Conservation (phyloP, 2,113 vertebrate genomes). For the Heloderma charlesbogerti region DNA sequence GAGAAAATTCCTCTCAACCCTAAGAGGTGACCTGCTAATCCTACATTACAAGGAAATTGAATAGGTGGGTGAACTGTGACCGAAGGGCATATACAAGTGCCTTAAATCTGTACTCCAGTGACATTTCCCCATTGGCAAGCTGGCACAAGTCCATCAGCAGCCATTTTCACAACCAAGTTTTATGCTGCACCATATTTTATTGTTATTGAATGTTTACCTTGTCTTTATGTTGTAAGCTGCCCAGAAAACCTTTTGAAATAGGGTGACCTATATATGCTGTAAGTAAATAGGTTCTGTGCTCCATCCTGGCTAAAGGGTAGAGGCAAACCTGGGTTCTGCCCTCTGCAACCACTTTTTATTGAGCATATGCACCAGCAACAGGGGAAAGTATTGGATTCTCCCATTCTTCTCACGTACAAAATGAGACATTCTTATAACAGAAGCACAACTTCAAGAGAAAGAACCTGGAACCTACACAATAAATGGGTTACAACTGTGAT, state of each 20-base stretch:
- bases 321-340: background rate
- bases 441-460: background rate
- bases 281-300: background rate
- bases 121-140: background rate
- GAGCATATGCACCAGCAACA: background rate
- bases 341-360: background rate
- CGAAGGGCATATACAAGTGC: too few species aligned
- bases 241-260: background rate
- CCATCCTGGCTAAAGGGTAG: background rate
- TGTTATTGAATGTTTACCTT: background rate
- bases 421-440: background rate
- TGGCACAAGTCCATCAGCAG: background rate
- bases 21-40: background rate
- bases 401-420: background rate
- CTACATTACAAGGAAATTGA: background rate
- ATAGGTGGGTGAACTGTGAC: background rate
- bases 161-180: background rate
- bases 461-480: background rate
- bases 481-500: background rate
- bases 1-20: background rate
- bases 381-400: background rate
- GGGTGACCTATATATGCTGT: background rate
- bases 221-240: background rate
- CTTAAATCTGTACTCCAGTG: background rate
- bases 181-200: background rate